Evolutionary conservation across 2,888 invertebrate species (phyloP).

Genomic region (Limnephilus auricula): DNA sequence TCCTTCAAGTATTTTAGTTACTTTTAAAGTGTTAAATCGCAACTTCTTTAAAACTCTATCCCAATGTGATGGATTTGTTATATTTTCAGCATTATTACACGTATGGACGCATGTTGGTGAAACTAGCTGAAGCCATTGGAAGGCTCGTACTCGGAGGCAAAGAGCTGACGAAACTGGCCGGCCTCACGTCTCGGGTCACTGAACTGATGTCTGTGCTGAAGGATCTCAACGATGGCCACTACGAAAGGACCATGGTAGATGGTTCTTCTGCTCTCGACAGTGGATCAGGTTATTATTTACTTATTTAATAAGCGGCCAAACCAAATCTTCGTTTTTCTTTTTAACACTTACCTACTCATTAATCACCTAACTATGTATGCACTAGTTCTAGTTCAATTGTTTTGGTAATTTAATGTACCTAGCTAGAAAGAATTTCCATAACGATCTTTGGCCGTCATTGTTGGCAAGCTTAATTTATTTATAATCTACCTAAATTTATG

Average conservation of each 20-base stretch:
- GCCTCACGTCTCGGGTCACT: constrained; percentile 95
- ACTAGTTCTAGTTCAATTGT: background rate
- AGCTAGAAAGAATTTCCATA: too few relatives aligned
- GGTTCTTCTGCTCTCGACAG: constrained; percentile 68
- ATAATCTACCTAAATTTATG: too few relatives aligned
- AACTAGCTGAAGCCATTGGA: constrained; percentile 98
- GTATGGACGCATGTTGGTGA: constrained; percentile 96
- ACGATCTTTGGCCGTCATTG: too few relatives aligned
- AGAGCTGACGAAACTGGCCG: constrained; percentile 95
- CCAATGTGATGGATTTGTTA: background rate
- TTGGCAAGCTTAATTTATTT: too few relatives aligned
- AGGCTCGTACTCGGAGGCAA: constrained; percentile 95
- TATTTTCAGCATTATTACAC: constrained; percentile 91
- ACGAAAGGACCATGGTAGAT: constrained; percentile 78
- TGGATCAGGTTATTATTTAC: constrained; percentile 29
- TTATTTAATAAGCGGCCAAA: background rate
- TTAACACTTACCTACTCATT: background rate
- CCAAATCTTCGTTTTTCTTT: background rate
- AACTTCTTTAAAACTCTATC: background rate
- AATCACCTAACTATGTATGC: background rate
- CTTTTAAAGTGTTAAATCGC: background rate
- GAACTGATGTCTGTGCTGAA: constrained; percentile 90
- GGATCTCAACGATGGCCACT: constrained; percentile 89
- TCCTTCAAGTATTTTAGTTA: background rate
- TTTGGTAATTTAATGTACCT: background rate